Conservation (phyloP, 2,797 vertebrate species). For the Anas capensis region DNA sequence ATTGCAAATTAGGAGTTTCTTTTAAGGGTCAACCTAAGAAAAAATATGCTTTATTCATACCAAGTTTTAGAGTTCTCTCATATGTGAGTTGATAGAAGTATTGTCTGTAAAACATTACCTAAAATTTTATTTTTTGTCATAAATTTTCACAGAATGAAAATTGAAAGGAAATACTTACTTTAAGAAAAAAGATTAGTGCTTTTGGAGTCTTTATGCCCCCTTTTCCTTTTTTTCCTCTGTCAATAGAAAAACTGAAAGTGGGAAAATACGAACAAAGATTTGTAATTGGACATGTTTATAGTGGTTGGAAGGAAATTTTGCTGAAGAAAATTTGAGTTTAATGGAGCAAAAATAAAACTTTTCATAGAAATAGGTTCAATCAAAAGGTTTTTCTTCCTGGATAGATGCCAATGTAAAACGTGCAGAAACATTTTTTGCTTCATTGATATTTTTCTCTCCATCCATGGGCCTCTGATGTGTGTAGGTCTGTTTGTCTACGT, state of each 20-base stretch:
- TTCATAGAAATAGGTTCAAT: neutral
- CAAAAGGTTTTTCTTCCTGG: neutral
- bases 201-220: accelerated
- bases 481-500: neutral
- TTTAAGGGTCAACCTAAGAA: neutral
- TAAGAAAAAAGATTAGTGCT: neutral
- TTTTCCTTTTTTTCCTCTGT: neutral
- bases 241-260: too few species aligned
- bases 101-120: neutral
- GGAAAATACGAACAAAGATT: neutral
- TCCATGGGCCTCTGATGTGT: neutral
- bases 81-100: neutral
- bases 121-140: neutral
- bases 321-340: neutral
- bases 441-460: neutral
- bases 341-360: neutral
- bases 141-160: neutral
- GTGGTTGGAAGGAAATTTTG: neutral
- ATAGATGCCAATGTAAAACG: neutral
- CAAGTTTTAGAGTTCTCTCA: neutral
- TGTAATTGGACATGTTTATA: neutral
- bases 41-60: neutral
- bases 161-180: neutral
- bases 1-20: neutral
- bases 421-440: neutral